phyloP scores from a whole-genome alignment of 2,888 invertebrate genomes.

The Pachliopta kotzebuea region DNA sequence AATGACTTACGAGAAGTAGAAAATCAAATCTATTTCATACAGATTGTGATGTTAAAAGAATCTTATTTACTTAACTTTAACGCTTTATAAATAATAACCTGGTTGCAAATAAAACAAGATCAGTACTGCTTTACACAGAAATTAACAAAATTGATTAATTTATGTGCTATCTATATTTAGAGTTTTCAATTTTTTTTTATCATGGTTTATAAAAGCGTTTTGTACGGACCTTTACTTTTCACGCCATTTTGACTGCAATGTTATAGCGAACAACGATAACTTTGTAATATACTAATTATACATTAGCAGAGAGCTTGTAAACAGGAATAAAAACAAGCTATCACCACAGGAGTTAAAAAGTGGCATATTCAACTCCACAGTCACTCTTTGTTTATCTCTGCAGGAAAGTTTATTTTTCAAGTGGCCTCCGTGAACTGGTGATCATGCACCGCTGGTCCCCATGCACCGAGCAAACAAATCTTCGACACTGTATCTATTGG shows the following conservation, averaged over 20 bases:
- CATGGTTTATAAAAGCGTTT: conserved; percentile 64
- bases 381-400: conserved; percentile 51
- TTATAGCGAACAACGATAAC: conserved; percentile 75
- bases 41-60: too few species aligned
- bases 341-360: conserved; percentile 54
- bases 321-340: conserved; percentile 44
- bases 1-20: too few species aligned
- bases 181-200: conserved; percentile 65
- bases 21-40: too few species aligned
- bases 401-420: conserved; percentile 61
- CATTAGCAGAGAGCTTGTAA: conserved; percentile 52
- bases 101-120: too few species aligned
- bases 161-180: conserved; percentile 59
- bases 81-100: too few species aligned
- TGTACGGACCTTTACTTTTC: conserved; percentile 72
- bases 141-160: conserved; percentile 57
- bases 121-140: too few species aligned
- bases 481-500: conserved; percentile 75
- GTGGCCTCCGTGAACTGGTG: conserved; percentile 44
- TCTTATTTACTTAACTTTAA: too few species aligned
- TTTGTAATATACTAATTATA: conserved; percentile 70
- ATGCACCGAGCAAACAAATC: conserved; percentile 73
- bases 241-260: conserved; percentile 77
- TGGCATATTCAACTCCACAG: conserved; percentile 42
- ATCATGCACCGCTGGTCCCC: conserved; percentile 67